Base-by-base conservation (phyloP, 2,113 vertebrate species). In the Neogobius melanostomus region DNA sequence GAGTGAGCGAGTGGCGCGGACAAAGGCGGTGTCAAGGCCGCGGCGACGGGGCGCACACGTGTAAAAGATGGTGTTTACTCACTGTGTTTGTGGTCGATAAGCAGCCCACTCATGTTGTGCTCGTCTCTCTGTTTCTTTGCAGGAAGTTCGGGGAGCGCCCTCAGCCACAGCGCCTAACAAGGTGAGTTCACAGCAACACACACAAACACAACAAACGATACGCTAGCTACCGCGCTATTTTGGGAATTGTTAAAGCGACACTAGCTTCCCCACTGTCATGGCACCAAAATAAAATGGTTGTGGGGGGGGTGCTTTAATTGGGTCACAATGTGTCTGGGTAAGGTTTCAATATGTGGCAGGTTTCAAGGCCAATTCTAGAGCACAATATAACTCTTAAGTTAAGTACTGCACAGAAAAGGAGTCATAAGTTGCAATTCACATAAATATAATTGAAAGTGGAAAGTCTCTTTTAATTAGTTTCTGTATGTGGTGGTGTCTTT, bases 61-160 rank as follows among this genome's bases (percentile, higher is more conserved):
- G 77, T 53, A 57, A 36, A 21, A 42, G 50, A 66, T 61, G n/a
- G 14, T 82, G 73, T 82, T 84, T 82, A 74, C 79, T 72, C 47
- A 42, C 57, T 77, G 67, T 86, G 72, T 86, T 71, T 80, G 84
- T 76, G 76, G 81, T 79, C 61, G 72, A 79, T 72, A 74, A 80
- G 66, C 61, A 66, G 61, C 80, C 74, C 70, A 71, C 82, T 86
- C 68, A 86, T 77, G 78, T 73, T 84, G 36, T 71, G 84, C 59
- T 83, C 84, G 64, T 89, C 69, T 64, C 69, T 85, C 68, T 83
- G 70, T 90, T 61, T 86, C 52, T 79, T 77, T 90, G 83, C 89
- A 99, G 98, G 95, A 98, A 99, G 94, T 98, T 98, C 89, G 97
- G 97, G 94, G 98, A 99, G 95, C 94, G 95, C 91, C 97, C 97